Percentiles rank a stretch among this genome's conserved stretches.
These are phyloP conservation scores for Minunthozetes semirufus DNA, from an alignment of 2,888 invertebrate species.

Conservation along the genomic window DNA sequence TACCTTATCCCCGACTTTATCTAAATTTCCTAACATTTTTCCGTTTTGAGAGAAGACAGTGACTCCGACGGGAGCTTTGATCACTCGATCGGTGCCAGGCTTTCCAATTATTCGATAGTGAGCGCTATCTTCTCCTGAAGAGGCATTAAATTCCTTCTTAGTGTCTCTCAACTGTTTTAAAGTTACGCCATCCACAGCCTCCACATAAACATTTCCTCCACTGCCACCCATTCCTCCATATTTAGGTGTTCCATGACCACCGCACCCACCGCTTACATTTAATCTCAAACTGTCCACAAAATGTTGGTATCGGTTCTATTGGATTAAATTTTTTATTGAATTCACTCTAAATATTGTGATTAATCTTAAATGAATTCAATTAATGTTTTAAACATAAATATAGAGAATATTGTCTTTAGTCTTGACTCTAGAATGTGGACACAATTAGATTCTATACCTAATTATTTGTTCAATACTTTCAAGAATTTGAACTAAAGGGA, in stretches of 20 bases:
- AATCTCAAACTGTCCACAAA: slow-evolving; percentile 34
- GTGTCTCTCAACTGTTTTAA: slow-evolving; percentile 45
- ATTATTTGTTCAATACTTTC: too few species aligned
- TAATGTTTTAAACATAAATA: too few species aligned
- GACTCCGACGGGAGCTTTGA: slow-evolving; percentile 76
- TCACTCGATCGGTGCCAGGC: slow-evolving; percentile 61
- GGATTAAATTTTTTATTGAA: too few species aligned
- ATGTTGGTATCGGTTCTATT: slow-evolving; percentile 25
- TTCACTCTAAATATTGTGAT: too few species aligned
- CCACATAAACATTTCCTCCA: slow-evolving; percentile 75
- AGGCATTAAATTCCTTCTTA: slow-evolving; percentile 58
- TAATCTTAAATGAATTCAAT: too few species aligned
- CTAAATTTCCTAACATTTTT: slow-evolving; percentile 61
- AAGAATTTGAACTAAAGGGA: too few species aligned
- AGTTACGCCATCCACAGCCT: slow-evolving; percentile 43
- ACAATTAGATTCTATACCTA: too few species aligned
- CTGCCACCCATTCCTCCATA: slow-evolving; percentile 82
- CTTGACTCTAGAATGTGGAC: too few species aligned
- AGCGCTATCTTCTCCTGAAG: slow-evolving; percentile 64
- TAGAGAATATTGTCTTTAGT: not conserved
- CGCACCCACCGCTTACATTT: slow-evolving; percentile 70
- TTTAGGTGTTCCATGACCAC: slow-evolving; percentile 68
- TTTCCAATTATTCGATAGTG: slow-evolving; percentile 66
- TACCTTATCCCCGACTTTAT: slow-evolving; percentile 60
- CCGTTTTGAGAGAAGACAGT: slow-evolving; percentile 61